These are phyloP conservation scores for Coreoperca whiteheadi DNA, from an alignment of 2,113 vertebrate species.

Conservation along the genomic window DNA sequence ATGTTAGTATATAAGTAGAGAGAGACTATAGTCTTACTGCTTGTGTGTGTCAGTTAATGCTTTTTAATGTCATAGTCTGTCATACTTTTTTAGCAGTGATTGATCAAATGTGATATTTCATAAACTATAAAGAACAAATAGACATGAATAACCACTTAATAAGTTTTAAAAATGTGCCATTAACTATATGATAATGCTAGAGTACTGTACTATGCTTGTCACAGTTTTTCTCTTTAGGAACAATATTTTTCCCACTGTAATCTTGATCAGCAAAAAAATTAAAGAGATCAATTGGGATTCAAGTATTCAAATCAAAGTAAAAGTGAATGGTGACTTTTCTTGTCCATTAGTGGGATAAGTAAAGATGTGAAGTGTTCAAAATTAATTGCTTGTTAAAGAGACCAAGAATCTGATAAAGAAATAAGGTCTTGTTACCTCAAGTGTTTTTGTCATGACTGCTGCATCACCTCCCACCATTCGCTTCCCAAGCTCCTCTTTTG, in stretches of 20 bases:
- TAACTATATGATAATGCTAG: background rate
- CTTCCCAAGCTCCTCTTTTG: conserved; percentile 84
- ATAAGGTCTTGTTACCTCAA: conserved; percentile 84
- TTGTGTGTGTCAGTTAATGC: background rate
- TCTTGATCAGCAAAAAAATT: background rate
- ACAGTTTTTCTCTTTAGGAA: background rate
- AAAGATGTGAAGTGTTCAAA: background rate
- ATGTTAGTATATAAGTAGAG: background rate
- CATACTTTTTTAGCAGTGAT: no score
- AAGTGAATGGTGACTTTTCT: background rate
- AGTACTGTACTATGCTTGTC: background rate
- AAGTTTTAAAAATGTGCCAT: background rate
- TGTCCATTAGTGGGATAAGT: background rate
- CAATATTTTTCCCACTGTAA: background rate
- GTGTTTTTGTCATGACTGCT: conserved; percentile 28
- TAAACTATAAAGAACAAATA: background rate
- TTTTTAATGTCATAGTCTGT: background rate
- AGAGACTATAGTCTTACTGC: background rate
- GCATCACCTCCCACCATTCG: conserved; percentile 78
- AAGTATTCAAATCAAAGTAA: background rate
- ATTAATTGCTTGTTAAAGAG: background rate
- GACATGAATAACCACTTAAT: background rate
- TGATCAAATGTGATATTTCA: no score
- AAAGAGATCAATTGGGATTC: background rate
- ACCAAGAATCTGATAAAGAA: background rate